Evolutionary conservation across 2,888 invertebrate species (phyloP).

Genomic region (Netelia inedita): DNA sequence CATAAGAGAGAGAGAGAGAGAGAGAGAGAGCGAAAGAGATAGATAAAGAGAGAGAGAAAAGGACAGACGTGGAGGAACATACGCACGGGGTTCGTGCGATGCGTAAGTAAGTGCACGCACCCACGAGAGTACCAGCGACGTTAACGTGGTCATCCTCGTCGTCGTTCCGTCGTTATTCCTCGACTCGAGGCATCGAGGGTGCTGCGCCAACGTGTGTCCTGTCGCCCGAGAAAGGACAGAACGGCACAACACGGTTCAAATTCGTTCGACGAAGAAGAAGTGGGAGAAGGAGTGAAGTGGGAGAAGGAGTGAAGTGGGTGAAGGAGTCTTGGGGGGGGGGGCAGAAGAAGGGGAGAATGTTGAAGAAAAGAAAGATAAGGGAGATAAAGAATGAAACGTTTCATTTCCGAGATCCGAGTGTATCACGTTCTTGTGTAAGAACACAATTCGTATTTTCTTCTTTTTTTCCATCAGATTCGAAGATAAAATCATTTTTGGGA

Average conservation of each 20-base stretch:
- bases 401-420: background rate
- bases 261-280: constrained; percentile 19
- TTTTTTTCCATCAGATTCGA: background rate
- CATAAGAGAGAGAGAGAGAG: background rate
- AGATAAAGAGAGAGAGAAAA: background rate
- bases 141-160: constrained; percentile 12
- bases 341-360: background rate
- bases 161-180: constrained; percentile 5
- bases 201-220: constrained; percentile 33
- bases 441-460: background rate
- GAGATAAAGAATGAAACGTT: background rate
- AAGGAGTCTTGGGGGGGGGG: background rate
- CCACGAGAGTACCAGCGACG: constrained; percentile 33
- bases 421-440: background rate
- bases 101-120: constrained; percentile 58
- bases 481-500: no score
- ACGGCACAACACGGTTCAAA: constrained; percentile 23
- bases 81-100: constrained; percentile 22
- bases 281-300: constrained; percentile 27
- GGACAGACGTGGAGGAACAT: constrained; percentile 26
- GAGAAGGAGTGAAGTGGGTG: background rate
- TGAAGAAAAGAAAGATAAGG: no score
- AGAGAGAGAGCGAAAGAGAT: constrained; percentile 10
- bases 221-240: constrained; percentile 35
- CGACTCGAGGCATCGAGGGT: constrained; percentile 33